Conservation (phyloP, 1,140 invertebrate genomes). For the Amphibalanus amphitrite region DNA sequence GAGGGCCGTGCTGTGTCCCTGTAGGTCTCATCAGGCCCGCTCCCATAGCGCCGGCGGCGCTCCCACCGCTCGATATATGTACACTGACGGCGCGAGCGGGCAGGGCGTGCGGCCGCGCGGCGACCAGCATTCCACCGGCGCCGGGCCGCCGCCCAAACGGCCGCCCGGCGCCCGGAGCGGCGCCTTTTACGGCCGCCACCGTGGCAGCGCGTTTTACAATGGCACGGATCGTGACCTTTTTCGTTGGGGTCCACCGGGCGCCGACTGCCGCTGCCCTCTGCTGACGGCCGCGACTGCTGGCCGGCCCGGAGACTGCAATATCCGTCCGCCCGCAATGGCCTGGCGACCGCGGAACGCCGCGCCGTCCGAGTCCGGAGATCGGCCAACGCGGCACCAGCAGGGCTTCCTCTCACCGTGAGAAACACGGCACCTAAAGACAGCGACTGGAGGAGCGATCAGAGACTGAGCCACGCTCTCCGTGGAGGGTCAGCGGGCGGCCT, state of each 20-base stretch:
- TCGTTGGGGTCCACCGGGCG: too few relatives aligned
- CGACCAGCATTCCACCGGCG: too few relatives aligned
- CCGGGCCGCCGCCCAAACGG: not conserved
- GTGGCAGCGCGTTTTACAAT: not conserved
- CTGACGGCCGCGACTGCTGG: not conserved
- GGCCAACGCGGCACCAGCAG: too few relatives aligned
- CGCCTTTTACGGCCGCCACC: not conserved
- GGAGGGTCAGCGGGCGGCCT: too few relatives aligned
- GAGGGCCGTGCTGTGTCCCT: not conserved
- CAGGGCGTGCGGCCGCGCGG: too few relatives aligned
- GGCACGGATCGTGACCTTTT: not conserved
- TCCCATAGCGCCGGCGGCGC: conserved; percentile 1
- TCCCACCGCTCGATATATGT: not conserved
- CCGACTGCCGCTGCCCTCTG: not conserved
- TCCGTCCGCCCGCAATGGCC: not conserved
- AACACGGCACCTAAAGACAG: too few relatives aligned
- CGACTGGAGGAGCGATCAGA: too few relatives aligned
- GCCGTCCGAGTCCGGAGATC: too few relatives aligned
- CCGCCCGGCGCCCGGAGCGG: too few relatives aligned
- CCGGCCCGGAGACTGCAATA: not conserved
- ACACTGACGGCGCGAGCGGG: not conserved
- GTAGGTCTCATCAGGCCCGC: not conserved
- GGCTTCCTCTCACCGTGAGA: too few relatives aligned
- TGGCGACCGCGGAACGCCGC: too few relatives aligned
- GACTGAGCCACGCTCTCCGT: too few relatives aligned